phyloP scores from a whole-genome alignment of 2,888 invertebrate genomes.

The Aplocera efformata region DNA sequence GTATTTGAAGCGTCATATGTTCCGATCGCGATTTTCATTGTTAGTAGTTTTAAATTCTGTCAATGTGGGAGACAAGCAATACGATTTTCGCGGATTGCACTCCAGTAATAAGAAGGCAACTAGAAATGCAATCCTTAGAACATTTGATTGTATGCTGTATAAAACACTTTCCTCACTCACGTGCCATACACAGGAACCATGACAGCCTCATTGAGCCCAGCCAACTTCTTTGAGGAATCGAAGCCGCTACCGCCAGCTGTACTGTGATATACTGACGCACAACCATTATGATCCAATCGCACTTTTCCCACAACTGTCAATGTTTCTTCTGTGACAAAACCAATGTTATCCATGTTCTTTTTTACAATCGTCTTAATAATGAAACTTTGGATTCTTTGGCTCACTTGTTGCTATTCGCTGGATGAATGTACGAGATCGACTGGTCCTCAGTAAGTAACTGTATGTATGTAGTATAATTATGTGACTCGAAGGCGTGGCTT shows the following conservation, averaged over 20 bases:
- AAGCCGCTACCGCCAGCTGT: too few species aligned
- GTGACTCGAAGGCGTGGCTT: constrained; percentile 31
- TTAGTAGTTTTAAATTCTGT: too few species aligned
- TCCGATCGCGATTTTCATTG: too few species aligned
- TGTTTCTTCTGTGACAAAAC: constrained; percentile 53
- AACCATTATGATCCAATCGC: constrained; percentile 1
- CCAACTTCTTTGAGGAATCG: too few species aligned
- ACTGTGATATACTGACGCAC: neutral
- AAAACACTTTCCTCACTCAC: constrained; percentile 38
- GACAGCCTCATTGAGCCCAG: neutral
- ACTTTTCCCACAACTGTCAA: constrained; percentile 33
- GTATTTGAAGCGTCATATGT: too few species aligned
- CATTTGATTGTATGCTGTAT: too few species aligned
- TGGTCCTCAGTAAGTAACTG: too few species aligned
- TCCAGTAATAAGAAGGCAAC: too few species aligned
- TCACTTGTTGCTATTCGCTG: neutral
- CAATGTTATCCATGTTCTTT: constrained; percentile 55
- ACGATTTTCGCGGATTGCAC: too few species aligned
- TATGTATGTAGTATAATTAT: neutral
- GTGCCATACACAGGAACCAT: constrained; percentile 39
- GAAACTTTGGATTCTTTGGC: too few species aligned
- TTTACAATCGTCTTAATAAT: neutral
- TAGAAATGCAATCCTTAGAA: too few species aligned
- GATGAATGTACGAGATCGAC: constrained; percentile 7
- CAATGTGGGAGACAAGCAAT: too few species aligned